Percentiles rank a stretch among this genome's conserved stretches.
These are phyloP conservation scores for Trichosurus vulpecula DNA, from an alignment of 2,797 vertebrate species.

Conservation along the genomic window DNA sequence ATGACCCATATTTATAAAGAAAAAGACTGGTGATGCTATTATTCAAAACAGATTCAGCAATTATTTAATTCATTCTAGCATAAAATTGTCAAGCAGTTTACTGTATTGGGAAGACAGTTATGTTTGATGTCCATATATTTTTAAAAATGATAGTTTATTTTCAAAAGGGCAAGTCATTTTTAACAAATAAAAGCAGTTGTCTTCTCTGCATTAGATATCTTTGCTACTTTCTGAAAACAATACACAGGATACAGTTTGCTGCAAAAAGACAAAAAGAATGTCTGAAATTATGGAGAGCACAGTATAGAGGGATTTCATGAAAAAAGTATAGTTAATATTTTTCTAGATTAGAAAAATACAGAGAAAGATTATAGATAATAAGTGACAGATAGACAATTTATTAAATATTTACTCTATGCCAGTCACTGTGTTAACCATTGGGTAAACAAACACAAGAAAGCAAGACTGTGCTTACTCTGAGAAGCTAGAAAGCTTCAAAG, in stretches of 20 bases:
- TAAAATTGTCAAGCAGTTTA: slow-evolving; percentile 17
- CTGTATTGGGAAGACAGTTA: not conserved
- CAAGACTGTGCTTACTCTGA: too few species aligned
- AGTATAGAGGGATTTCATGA: not conserved
- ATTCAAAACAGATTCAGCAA: not conserved
- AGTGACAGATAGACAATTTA: not conserved
- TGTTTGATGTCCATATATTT: slow-evolving; percentile 30
- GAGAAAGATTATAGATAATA: not conserved
- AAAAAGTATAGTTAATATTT: not conserved
- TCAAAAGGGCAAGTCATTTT: slow-evolving; percentile 13
- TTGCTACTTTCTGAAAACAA: not conserved
- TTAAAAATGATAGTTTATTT: not conserved
- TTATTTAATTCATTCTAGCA: slow-evolving; percentile 22
- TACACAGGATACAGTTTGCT: not conserved
- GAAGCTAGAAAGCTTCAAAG: too few species aligned
- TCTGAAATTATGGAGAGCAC: not conserved
- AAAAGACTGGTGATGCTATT: not conserved
- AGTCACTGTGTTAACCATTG: too few species aligned
- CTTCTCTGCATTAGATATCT: not conserved
- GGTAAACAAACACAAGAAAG: too few species aligned
- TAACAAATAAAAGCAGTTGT: not conserved
- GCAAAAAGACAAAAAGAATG: not conserved
- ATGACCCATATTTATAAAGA: not conserved
- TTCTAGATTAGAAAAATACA: not conserved
- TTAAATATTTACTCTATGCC: too few species aligned